Conservation (phyloP, 1,140 invertebrate species). For the Mycetomoellerius zeteki region DNA sequence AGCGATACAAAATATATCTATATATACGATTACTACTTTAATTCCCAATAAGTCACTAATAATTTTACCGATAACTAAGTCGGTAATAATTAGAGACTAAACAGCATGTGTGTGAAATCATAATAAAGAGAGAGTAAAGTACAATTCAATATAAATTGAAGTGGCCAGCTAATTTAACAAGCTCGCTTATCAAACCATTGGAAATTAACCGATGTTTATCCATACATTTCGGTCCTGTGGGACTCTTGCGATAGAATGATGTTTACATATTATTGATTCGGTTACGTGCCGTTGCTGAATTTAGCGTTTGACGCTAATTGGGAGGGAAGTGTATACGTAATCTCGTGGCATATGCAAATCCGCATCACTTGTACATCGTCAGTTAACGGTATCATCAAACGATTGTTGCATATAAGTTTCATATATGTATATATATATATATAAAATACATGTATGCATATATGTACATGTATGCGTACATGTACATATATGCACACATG, state of each 20-base stretch:
- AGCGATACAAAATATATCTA: not conserved
- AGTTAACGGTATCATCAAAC: slow-evolving; percentile 42
- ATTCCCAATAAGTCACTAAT: not conserved
- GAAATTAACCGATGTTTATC: slow-evolving; percentile 39
- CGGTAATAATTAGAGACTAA: slow-evolving; percentile 2
- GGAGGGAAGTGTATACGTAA: slow-evolving; percentile 50
- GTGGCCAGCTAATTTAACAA: not conserved
- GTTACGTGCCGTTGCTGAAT: slow-evolving; percentile 54
- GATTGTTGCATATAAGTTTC: slow-evolving; percentile 44
- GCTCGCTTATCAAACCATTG: slow-evolving; percentile 7
- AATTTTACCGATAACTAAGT: not conserved
- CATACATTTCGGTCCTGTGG: not conserved
- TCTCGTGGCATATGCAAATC: slow-evolving; percentile 57
- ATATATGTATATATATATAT: not conserved
- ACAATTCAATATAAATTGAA: not conserved
- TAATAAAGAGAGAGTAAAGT: not conserved
- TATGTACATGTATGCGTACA: not conserved
- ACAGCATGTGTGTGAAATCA: not conserved
- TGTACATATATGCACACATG: not conserved
- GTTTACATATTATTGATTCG: slow-evolving; percentile 61
- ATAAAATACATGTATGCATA: not conserved
- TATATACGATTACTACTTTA: not conserved
- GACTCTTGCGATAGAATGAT: slow-evolving; percentile 26
- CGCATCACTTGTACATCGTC: slow-evolving; percentile 29
- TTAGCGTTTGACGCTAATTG: slow-evolving; percentile 59